Percentiles rank a stretch among this genome's conserved stretches.
phyloP scores from a whole-genome alignment of 2,113 vertebrate genomes.

The Chlamydotis undulata region DNA sequence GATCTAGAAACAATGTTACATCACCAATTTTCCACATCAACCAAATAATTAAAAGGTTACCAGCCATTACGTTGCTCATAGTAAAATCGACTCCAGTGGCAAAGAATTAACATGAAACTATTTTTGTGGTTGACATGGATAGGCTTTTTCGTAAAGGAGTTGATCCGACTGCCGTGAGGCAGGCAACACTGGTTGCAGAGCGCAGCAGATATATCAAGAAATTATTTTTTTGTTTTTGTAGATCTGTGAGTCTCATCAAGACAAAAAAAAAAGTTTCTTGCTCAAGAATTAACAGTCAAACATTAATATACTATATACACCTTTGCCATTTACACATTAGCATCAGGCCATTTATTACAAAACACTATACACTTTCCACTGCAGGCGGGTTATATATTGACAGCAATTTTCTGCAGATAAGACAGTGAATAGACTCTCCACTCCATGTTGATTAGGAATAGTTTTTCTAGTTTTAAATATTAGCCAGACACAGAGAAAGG shows the following conservation, averaged over 20 bases:
- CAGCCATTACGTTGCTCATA: conserved; percentile 87
- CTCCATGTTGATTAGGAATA: conserved; percentile 90
- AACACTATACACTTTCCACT: conserved; percentile 95
- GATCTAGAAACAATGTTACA: conserved; percentile 95
- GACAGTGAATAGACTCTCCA: conserved; percentile 90
- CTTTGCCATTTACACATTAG: conserved; percentile 96
- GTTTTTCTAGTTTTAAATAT: conserved; percentile 88
- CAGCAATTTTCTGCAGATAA: conserved; percentile 89
- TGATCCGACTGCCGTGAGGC: conserved; percentile 86
- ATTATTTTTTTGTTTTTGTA: conserved; percentile 83
- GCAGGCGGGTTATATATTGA: conserved; percentile 92
- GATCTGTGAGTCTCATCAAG: conserved; percentile 93
- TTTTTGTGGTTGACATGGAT: conserved; percentile 87
- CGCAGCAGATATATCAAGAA: conserved; percentile 91
- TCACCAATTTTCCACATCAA: conserved; percentile 96
- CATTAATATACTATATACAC: conserved; percentile 99
- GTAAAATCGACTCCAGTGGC: conserved; percentile 89
- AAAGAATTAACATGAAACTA: conserved; percentile 87
- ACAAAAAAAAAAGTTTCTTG: conserved; percentile 86
- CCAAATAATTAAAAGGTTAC: conserved; percentile 92
- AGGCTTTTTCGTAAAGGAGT: conserved; percentile 84
- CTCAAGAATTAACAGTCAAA: conserved; percentile 98
- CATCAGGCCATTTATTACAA: conserved; percentile 95
- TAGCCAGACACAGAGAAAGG: conserved; percentile 88
- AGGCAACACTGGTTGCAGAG: conserved; percentile 91